phyloP scores from a whole-genome alignment of 2,797 vertebrate species.

The Paramormyrops hopkinsi region DNA sequence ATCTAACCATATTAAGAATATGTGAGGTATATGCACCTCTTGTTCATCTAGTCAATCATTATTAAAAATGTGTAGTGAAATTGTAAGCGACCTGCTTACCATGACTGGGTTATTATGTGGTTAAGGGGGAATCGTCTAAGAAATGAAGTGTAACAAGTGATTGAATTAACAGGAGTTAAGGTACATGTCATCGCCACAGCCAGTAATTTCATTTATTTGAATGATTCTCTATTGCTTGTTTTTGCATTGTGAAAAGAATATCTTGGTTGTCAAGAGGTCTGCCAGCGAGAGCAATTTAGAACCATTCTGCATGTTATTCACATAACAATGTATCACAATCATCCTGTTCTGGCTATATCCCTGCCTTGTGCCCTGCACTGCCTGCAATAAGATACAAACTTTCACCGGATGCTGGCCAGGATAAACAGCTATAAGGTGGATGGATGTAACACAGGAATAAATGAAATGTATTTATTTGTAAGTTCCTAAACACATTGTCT shows the following conservation, averaged over 20 bases:
- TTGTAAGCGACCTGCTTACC: background rate
- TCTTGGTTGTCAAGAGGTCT: background rate
- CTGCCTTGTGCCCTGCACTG: background rate
- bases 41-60: background rate
- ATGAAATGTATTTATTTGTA: background rate
- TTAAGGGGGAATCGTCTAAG: background rate
- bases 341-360: background rate
- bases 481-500: background rate
- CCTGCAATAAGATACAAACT: background rate
- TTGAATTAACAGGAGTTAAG: background rate
- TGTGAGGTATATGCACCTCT: background rate
- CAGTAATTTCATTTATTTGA: background rate
- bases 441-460: background rate
- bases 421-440: background rate
- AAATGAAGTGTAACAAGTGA: background rate
- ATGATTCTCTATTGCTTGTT: background rate
- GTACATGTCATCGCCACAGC: background rate
- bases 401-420: background rate
- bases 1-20: background rate
- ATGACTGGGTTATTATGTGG: background rate
- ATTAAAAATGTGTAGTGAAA: background rate
- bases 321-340: background rate
- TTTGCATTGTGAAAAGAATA: background rate
- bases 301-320: background rate
- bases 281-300: background rate